These are phyloP conservation scores for Argopecten irradians DNA, from an alignment of 1,140 invertebrate genomes.

Conservation along the genomic window DNA sequence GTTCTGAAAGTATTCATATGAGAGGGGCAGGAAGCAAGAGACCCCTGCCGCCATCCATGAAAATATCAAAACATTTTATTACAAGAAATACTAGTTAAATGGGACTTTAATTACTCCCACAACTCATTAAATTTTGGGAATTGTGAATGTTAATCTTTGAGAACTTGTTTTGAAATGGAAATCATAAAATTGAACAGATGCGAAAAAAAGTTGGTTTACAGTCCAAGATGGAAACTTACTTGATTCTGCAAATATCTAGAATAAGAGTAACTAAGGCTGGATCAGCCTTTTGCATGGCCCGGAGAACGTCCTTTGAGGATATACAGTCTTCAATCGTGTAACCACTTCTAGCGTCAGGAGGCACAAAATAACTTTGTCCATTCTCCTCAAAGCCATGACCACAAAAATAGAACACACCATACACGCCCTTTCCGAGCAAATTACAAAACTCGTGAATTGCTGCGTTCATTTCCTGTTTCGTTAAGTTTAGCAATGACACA, in stretches of 20 bases:
- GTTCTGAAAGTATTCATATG: no score
- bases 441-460: conserved; percentile 76
- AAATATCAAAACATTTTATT: not conserved
- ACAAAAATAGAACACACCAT: conserved; percentile 79
- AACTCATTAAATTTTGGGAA: not conserved
- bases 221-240: conserved; percentile 48
- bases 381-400: conserved; percentile 78
- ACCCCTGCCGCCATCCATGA: no score
- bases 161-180: not conserved
- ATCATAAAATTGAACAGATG: not conserved
- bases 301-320: conserved; percentile 65
- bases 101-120: not conserved
- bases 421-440: conserved; percentile 76
- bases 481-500: conserved; percentile 77
- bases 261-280: conserved; percentile 77
- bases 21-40: no score
- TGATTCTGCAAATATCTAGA: conserved; percentile 77
- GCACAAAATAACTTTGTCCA: conserved; percentile 77
- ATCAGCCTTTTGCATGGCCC: conserved; percentile 67
- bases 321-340: conserved; percentile 75
- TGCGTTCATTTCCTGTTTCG: conserved; percentile 75
- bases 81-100: not conserved
- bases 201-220: not conserved
- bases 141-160: no score
- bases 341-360: conserved; percentile 76